Percentiles rank a stretch among this genome's conserved stretches.
These are phyloP conservation scores for Menidia beryllina DNA, from an alignment of 2,113 vertebrate genomes.

Conservation along the genomic window DNA sequence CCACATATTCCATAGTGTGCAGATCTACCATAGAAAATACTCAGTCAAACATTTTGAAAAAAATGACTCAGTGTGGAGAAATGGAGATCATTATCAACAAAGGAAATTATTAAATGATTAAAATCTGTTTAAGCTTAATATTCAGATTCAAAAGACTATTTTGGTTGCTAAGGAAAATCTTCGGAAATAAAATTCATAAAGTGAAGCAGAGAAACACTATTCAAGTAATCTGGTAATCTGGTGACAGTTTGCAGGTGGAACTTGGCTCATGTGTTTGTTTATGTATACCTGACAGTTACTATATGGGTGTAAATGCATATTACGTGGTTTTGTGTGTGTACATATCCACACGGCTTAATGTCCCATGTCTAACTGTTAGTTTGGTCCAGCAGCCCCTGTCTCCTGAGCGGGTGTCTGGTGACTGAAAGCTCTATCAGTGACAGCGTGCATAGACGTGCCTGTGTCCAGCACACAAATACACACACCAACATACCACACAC, in stretches of 20 bases:
- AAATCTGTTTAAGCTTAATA: conserved; percentile 28
- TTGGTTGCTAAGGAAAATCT: conserved; percentile 16
- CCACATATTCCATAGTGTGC: not conserved
- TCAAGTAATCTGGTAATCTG: conserved; percentile 53
- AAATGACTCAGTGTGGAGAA: not conserved
- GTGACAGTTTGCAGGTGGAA: conserved; percentile 42
- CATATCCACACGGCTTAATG: conserved; percentile 33
- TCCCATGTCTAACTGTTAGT: conserved; percentile 55
- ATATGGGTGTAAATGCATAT: conserved; percentile 27
- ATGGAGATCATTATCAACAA: conserved; percentile 7
- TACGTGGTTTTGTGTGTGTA: conserved; percentile 2
- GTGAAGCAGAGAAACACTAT: conserved; percentile 21
- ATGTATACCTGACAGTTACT: conserved; percentile 19
- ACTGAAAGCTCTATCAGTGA: conserved; percentile 66
- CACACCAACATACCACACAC: conserved; percentile 31
- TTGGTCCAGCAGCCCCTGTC: conserved; percentile 55
- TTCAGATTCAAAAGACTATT: conserved; percentile 49
- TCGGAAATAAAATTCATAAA: conserved; percentile 24
- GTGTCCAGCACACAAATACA: conserved; percentile 42
- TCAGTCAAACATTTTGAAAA: not conserved
- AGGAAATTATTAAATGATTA: too few relatives aligned
- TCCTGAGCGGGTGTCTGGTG: conserved; percentile 66
- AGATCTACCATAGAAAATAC: not conserved
- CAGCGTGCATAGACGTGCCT: conserved; percentile 59
- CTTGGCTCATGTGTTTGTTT: not conserved